Conservation (phyloP, 2,797 vertebrate genomes). For the Dendrocincla tyrannina region DNA sequence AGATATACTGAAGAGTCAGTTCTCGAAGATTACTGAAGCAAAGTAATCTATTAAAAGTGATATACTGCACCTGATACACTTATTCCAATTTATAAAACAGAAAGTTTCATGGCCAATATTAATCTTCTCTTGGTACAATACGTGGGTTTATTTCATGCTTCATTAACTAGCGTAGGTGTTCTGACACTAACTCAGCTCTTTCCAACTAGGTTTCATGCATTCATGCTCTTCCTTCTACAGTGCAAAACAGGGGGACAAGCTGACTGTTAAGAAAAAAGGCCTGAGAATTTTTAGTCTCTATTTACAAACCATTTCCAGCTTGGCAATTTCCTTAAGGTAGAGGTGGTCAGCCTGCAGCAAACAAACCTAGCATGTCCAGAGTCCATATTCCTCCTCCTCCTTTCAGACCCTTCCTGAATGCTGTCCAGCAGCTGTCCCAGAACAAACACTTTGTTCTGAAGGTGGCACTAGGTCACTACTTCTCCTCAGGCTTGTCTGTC, state of each 20-base stretch:
- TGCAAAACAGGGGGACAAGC: background rate
- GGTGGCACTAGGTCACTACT: background rate
- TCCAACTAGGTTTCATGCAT: background rate
- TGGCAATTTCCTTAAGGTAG: background rate
- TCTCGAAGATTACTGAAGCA: background rate
- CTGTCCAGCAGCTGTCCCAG: background rate
- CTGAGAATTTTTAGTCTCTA: background rate
- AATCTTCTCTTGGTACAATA: slow-evolving; percentile 20
- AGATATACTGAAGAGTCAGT: background rate
- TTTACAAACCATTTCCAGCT: background rate
- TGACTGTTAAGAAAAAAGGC: background rate
- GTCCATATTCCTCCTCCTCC: background rate
- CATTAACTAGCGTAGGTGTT: slow-evolving; percentile 21
- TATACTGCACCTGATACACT: background rate
- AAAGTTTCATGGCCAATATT: background rate
- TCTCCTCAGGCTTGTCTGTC: background rate
- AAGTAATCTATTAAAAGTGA: background rate
- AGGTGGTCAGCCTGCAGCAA: background rate
- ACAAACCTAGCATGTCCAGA: background rate
- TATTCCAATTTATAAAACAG: slow-evolving; percentile 18
- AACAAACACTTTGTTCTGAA: background rate
- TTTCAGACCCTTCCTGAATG: background rate
- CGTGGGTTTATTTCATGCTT: slow-evolving; percentile 45
- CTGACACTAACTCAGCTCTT: slow-evolving; percentile 12
- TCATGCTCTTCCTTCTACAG: background rate